Evolutionary conservation across 30 jellyfish, hydroid and myxozoan species (phyloP), one percentile per base, ranked within the genome.

Genomic region (Hydractinia echinata): DNA sequence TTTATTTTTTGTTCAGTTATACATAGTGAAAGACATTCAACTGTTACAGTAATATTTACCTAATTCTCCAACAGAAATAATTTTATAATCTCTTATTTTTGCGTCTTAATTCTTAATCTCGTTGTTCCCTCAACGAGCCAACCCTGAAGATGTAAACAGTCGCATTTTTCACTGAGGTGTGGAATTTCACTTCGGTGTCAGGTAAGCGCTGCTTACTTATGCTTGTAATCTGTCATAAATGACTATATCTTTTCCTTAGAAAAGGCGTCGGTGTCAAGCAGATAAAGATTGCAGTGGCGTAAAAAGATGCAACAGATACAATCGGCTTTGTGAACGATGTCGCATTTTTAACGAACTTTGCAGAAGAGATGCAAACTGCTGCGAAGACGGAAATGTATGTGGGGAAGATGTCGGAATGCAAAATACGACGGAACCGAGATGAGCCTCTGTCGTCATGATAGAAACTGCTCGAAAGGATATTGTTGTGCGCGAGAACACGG

Each of bases 401-500:
- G 86, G 86, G 86, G 86, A 54, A 15, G 78, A 18, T 78, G 86
- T 30, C 86, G 81, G 13, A 61, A 55, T 15, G 82, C 70, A 19
- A 55, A 6, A 20, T 0, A 55, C n/a, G 61, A 44, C 18, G 86
- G 86, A 16, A 62, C 86, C 56, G 86, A 55, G 60, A 16, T 13
- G 21, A 78, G 86, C 51, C 62, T 48, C 5, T 78, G 86, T 62
- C 56, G 39, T 18, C 49, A 60, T 6, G 81, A 78, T 52, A 61
- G 14, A 7, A 81, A 78, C 61, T 78, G 86, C 61, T 48, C 11
- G 61, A 30, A 54, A 4, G 81, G 81, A 14, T n/a, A 55, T 19
- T 78, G 86, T 78, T 78, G 86, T 60, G 86, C 86, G 7, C 54
- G 16, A 30, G 86, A 20, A 14, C 82, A 78, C 83, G 86, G 86